phyloP scores from a whole-genome alignment of 1,140 invertebrate species.

The Nylanderia fulva region DNA sequence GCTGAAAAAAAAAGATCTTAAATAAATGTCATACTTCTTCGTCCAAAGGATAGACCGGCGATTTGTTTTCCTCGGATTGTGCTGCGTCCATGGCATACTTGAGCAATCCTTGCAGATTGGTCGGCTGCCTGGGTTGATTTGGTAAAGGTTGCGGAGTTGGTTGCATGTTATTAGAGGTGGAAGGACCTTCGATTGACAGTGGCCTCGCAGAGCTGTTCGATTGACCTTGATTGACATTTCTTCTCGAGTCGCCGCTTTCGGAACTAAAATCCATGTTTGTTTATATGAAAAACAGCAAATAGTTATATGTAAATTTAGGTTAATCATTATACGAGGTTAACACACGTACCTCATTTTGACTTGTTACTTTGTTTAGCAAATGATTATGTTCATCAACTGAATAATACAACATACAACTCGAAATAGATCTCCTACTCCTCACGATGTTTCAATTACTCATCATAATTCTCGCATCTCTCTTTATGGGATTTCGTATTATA shows the following conservation, averaged over 20 bases:
- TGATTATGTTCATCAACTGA: constrained; percentile 10
- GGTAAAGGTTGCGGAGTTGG: constrained; percentile 59
- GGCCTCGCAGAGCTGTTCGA: constrained; percentile 75
- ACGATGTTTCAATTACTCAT: neutral
- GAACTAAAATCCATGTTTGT: neutral
- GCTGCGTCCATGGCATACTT: constrained; percentile 89
- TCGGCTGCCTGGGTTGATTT: constrained; percentile 83
- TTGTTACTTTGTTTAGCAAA: constrained; percentile 5
- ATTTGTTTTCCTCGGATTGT: constrained; percentile 85
- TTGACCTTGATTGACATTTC: neutral
- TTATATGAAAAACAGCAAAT: neutral
- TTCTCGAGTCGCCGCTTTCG: neutral
- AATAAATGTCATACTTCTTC: constrained; percentile 86
- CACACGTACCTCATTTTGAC: constrained; percentile 12
- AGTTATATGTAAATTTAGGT: neutral
- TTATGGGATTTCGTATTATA: constrained; percentile 30
- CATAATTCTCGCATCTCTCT: neutral
- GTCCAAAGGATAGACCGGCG: constrained; percentile 86
- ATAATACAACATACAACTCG: neutral
- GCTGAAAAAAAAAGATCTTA: no score
- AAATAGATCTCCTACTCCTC: neutral
- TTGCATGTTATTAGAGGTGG: constrained; percentile 57
- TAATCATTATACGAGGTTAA: neutral
- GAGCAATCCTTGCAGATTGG: constrained; percentile 87
- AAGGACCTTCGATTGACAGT: constrained; percentile 79